Base-by-base conservation (phyloP, 2,113 vertebrate species). In the Coturnix japonica region DNA sequence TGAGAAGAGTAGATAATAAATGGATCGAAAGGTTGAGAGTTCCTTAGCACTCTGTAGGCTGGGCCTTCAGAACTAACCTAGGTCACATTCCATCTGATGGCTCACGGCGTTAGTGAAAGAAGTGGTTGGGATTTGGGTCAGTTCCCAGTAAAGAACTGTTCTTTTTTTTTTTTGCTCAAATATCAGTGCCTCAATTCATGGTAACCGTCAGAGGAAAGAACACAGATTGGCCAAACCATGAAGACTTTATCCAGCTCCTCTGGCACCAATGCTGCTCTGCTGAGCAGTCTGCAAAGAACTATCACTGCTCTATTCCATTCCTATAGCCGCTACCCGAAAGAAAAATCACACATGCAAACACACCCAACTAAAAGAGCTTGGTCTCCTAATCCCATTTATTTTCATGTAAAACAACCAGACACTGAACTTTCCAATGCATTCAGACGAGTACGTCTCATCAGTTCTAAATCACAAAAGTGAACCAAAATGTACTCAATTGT, bases 141-240 rank as follows among this genome's bases (percentile, higher is more conserved):
- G 66, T 20, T 91, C 81, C 87, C 93, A 77, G 89, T 15, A 71
- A 73, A 94, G 71, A 82, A 26, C 59, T 41, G 70, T 0, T 90
- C 53, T 14, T 44, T 47, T 47, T 41, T 28, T 17, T 53, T 54
- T 49, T 61, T 53, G 59, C 71, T 91, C 87, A 79, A 90, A 5
- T 57, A 72, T 47, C 93, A 91, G 66, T 65, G 64, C 74, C 49
- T 89, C 78, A 63, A 61, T n/a, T 59, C 91, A 72, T 59, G 59
- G 74, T 23, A 76, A 80, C 28, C 0, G 1, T 33, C 47, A 75
- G 87, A 78, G 78, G 54, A 76, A 81, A 83, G 81, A 87, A 37
- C 60, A 47, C 5, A 35, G 44, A 73, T 0, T 73, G 66, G 75
- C 75, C 79, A 82, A 56, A 73, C 21, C 81, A 49, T 54, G 37